Percentiles rank a stretch among this genome's conserved stretches.
Conservation (phyloP, 2,113 vertebrate genomes). For the Mus spicilegus region DNA sequence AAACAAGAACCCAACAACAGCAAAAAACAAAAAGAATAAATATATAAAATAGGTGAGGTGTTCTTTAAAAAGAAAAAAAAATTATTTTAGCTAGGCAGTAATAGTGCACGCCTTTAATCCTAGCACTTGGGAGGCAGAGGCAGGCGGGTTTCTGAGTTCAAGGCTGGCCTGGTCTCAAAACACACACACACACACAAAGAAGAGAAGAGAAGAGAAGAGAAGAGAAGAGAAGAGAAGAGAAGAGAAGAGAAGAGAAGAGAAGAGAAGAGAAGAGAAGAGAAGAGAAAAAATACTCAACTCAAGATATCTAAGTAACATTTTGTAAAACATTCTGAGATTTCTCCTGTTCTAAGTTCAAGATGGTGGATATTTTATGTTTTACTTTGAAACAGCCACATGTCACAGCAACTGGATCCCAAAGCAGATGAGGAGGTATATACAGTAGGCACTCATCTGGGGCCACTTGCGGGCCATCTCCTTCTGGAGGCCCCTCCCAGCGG, state of each 20-base stretch:
- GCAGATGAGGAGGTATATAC: fast-evolving
- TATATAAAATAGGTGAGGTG: conserved; percentile 7
- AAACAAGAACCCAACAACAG: background rate
- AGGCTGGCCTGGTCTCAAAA: background rate
- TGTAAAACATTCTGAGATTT: background rate
- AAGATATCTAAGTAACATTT: background rate
- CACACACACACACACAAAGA: no score
- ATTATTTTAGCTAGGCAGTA: background rate
- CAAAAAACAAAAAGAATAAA: background rate
- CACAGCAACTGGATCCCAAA: fast-evolving
- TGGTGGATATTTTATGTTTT: background rate
- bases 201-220: no score
- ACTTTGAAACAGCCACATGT: background rate
- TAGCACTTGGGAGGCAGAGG: background rate
- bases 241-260: no score
- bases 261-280: no score
- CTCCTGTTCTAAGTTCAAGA: background rate
- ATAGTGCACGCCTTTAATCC: background rate
- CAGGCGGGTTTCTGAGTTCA: background rate
- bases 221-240: no score
- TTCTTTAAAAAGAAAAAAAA: background rate
- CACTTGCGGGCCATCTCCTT: fast-evolving
- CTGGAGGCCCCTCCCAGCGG: background rate
- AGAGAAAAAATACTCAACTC: background rate
- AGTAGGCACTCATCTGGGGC: background rate